Evolutionary conservation across 2,888 invertebrate genomes (phyloP).

Genomic region (Acrobasis suavella): DNA sequence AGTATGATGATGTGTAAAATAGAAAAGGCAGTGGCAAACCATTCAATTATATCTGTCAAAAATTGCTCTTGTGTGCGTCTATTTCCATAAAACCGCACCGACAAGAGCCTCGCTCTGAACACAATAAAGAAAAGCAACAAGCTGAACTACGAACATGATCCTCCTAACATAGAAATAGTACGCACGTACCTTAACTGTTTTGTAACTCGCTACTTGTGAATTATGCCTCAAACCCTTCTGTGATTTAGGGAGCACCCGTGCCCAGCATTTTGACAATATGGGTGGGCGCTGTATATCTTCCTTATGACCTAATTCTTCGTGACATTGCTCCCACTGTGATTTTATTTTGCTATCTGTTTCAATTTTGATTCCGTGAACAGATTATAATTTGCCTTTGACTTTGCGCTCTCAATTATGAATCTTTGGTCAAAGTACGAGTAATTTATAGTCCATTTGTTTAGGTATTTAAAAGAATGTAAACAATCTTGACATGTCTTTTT

Average conservation of each 20-base stretch:
- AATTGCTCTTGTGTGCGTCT: too few species aligned
- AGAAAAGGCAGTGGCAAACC: too few species aligned
- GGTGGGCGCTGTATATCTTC: conserved; percentile 9
- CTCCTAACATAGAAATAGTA: neutral
- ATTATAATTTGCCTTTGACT: too few species aligned
- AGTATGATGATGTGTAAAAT: too few species aligned
- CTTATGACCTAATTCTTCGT: conserved; percentile 12
- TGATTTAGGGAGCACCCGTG: conserved; percentile 16
- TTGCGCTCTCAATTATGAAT: too few species aligned
- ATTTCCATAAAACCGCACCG: too few species aligned
- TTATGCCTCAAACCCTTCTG: conserved; percentile 14
- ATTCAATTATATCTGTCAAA: too few species aligned
- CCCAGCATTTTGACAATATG: conserved; percentile 9
- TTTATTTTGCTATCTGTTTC: conserved; percentile 7
- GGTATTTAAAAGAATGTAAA: too few species aligned
- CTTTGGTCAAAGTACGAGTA: too few species aligned
- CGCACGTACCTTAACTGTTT: neutral
- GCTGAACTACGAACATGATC: neutral
- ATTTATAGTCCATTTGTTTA: too few species aligned
- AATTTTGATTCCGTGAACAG: neutral
- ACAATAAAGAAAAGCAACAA: neutral
- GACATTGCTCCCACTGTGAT: neutral
- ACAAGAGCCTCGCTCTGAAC: too few species aligned
- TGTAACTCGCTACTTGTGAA: conserved; percentile 14
- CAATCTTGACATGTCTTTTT: too few species aligned